phyloP scores from a whole-genome alignment of 2,888 invertebrate species.

The Clivina fossor region DNA sequence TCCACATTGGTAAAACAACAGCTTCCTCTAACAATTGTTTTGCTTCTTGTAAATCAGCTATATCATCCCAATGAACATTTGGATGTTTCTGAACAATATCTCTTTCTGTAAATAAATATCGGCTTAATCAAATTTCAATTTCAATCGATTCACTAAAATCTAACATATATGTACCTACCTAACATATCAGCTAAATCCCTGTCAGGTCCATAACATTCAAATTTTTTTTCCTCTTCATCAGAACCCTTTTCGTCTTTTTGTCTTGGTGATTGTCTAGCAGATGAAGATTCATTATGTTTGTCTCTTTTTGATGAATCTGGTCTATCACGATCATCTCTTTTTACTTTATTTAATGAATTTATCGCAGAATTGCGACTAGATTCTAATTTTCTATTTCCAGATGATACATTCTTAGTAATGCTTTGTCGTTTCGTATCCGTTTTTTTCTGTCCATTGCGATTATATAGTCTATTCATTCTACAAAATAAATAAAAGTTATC shows the following conservation, averaged over 20 bases:
- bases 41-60: slow-evolving; percentile 86
- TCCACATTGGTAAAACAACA: slow-evolving; percentile 94
- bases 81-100: slow-evolving; percentile 98
- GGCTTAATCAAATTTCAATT: not conserved
- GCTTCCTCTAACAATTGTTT: slow-evolving; percentile 93
- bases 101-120: slow-evolving; percentile 63
- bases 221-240: slow-evolving; percentile 75
- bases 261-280: slow-evolving; percentile 58
- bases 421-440: slow-evolving; percentile 44
- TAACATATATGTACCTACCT: slow-evolving; percentile 54
- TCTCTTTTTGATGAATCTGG: slow-evolving; percentile 51
- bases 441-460: slow-evolving; percentile 44
- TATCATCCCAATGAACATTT: slow-evolving; percentile 93
- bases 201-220: slow-evolving; percentile 81
- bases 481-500: slow-evolving; percentile 16
- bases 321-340: slow-evolving; percentile 52
- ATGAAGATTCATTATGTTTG: slow-evolving; percentile 51
- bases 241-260: slow-evolving; percentile 63
- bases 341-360: slow-evolving; percentile 48
- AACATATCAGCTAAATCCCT: slow-evolving; percentile 91
- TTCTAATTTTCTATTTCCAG: slow-evolving; percentile 49
- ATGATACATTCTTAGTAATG: slow-evolving; percentile 33
- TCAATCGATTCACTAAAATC: not conserved
- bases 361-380: slow-evolving; percentile 48
- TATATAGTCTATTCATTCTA: slow-evolving; percentile 18